A percentile compares a stretch with the other conserved stretches of the same genome.
These are phyloP conservation scores for Ochropleura plecta DNA, from an alignment of 2,888 invertebrate species.

Conservation along the genomic window DNA sequence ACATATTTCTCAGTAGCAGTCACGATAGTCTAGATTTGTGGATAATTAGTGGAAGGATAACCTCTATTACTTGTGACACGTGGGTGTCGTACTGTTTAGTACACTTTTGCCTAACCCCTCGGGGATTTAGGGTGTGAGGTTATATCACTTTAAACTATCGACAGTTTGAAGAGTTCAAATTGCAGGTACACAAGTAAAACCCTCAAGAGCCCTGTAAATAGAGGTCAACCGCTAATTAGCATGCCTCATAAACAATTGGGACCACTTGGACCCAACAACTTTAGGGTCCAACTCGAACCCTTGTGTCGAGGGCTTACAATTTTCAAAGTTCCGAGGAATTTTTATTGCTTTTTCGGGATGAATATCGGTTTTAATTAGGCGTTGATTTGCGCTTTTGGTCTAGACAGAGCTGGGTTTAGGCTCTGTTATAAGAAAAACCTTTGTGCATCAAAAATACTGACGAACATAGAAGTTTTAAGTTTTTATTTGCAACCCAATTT, in stretches of 20 bases:
- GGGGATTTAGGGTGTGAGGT: neutral
- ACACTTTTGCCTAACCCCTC: neutral
- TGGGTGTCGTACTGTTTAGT: neutral
- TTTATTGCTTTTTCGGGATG: constrained; percentile 54
- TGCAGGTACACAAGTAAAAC: constrained; percentile 51
- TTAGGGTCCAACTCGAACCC: constrained; percentile 54
- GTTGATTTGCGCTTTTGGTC: constrained; percentile 22
- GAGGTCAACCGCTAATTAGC: constrained; percentile 67
- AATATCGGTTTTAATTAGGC: constrained; percentile 42
- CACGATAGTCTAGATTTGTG: neutral
- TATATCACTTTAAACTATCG: constrained; percentile 30
- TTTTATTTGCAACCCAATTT: neutral
- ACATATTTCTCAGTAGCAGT: neutral
- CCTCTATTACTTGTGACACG: neutral
- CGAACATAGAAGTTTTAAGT: neutral
- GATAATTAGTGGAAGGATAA: too few species aligned
- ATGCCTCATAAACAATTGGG: constrained; percentile 59
- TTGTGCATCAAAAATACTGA: neutral
- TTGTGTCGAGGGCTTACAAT: constrained; percentile 23
- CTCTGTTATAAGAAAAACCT: neutral
- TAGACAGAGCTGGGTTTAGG: neutral
- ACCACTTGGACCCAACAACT: constrained; percentile 56
- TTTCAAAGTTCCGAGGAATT: constrained; percentile 55
- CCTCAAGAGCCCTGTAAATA: constrained; percentile 49
- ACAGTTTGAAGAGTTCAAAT: constrained; percentile 31